Percentiles rank a stretch among this genome's conserved stretches.
Evolutionary conservation across 1,140 invertebrate genomes (phyloP).

Genomic region (Drosophila prosaltans): DNA sequence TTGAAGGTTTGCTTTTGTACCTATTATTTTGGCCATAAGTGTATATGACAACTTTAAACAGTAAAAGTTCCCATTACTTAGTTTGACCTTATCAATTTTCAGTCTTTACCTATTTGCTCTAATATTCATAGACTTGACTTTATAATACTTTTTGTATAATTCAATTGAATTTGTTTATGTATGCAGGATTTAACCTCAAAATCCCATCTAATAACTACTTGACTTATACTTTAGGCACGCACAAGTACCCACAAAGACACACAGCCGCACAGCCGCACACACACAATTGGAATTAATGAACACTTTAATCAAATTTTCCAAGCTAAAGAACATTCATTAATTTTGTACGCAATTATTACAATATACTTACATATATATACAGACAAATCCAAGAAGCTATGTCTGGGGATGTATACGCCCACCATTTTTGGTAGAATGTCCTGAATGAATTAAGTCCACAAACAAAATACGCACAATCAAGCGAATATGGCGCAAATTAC

Average conservation of each 20-base stretch:
- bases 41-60: too few relatives aligned
- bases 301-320: slow-evolving; percentile 76
- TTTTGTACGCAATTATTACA: slow-evolving; percentile 77
- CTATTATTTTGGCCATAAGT: too few relatives aligned
- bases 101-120: neutral
- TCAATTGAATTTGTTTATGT: slow-evolving; percentile 50
- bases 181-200: slow-evolving; percentile 49
- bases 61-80: too few relatives aligned
- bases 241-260: neutral
- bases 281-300: slow-evolving; percentile 77
- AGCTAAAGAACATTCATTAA: slow-evolving; percentile 77
- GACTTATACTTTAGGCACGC: slow-evolving; percentile 35
- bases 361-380: slow-evolving; percentile 4
- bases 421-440: neutral
- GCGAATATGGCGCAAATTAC: slow-evolving; percentile 74
- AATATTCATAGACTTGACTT: neutral
- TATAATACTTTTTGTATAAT: slow-evolving; percentile 8
- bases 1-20: too few relatives aligned
- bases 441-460: slow-evolving; percentile 51
- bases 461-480: slow-evolving; percentile 78
- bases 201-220: slow-evolving; percentile 42
- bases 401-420: neutral
- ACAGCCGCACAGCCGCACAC: slow-evolving; percentile 42
- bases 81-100: too few relatives aligned
- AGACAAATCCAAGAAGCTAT: slow-evolving; percentile 1